Evolutionary conservation across 1,140 invertebrate species (phyloP), one percentile per base, ranked within the genome.

Genomic region (Drosophila paulistorum): DNA sequence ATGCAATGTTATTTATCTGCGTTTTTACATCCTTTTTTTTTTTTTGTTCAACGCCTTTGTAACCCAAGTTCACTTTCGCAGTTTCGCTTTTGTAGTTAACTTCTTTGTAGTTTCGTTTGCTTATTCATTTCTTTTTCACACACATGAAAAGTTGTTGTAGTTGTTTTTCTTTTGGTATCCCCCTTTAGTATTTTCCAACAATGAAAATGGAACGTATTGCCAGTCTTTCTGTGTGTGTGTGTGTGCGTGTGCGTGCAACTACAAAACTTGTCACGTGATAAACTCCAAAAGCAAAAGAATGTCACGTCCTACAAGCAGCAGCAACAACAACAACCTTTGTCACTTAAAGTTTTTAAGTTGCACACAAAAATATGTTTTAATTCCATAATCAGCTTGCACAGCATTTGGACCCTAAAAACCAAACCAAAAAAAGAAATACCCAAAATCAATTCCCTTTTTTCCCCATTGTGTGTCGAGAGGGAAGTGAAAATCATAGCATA

Each of bases 271-370:
- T 86, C 74, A 72, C 80, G 79, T 82, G 76, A 87, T 86, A 86
- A 86, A 89, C 83, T 86, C 67, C 64, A 63, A 81, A 69, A 74
- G 69, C 76, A 59, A 75, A 63, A 64, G 79, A 80, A 74, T 89
- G 83, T 86, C 83, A 86, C 83, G 83, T 87, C 77, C 83, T 58
- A 17, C 37, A 33, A 51, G 45, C 3, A 51, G 20, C 45, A 48
- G 9, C 45, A 48, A 9, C 45, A 48, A 51, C 45, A 86, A 83
- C 83, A 86, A 86, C 83, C 83, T 86, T 86, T 86, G 83, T 73
- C 83, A 86, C 83, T 86, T 86, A 86, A 86, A 86, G 83, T 86
- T 86, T 86, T 86, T 86, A 77, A 87, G 84, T 77, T 79, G 63
- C 41, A 55, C 79, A 82, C 65, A 85, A 83, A 86, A 83, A 86